These are phyloP conservation scores for Pangasius mekongensis DNA, from an alignment of 2,797 vertebrate genomes.

Conservation along the genomic window DNA sequence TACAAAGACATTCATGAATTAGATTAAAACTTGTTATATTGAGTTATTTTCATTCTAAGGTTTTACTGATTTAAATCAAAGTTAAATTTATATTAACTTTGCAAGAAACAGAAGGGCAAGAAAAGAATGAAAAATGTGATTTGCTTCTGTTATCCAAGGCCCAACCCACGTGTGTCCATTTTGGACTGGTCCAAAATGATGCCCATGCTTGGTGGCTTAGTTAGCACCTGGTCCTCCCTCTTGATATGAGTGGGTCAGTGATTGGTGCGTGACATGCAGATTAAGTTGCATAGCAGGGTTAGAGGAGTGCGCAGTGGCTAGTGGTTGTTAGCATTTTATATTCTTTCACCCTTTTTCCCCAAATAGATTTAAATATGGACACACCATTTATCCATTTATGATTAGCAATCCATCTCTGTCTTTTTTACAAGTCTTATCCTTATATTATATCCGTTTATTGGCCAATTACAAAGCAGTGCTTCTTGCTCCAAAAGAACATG, in stretches of 20 bases:
- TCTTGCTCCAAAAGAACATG: slow-evolving; percentile 29
- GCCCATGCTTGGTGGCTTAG: slow-evolving; percentile 24
- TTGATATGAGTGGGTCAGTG: slow-evolving; percentile 61
- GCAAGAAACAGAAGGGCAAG: background rate
- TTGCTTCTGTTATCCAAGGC: slow-evolving; percentile 15
- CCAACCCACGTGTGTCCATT: slow-evolving; percentile 36
- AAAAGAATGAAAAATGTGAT: background rate
- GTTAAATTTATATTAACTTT: background rate
- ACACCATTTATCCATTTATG: slow-evolving; percentile 24
- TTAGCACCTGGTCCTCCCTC: slow-evolving; percentile 77
- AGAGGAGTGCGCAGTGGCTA: slow-evolving; percentile 62
- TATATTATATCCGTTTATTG: background rate
- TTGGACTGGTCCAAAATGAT: slow-evolving; percentile 39
- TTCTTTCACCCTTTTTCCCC: slow-evolving; percentile 64
- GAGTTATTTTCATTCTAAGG: background rate
- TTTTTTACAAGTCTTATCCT: background rate
- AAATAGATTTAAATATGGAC: slow-evolving; percentile 26
- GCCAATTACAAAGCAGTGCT: slow-evolving; percentile 42
- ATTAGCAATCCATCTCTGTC: background rate
- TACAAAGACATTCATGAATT: slow-evolving; percentile 27
- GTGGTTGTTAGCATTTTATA: slow-evolving; percentile 64
- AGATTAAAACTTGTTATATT: slow-evolving; percentile 19
- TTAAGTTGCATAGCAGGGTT: slow-evolving; percentile 67
- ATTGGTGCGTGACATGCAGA: slow-evolving; percentile 70
- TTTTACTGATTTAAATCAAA: slow-evolving; percentile 7